phyloP scores from a whole-genome alignment of 1,140 invertebrate genomes.

The Eciton burchellii region DNA sequence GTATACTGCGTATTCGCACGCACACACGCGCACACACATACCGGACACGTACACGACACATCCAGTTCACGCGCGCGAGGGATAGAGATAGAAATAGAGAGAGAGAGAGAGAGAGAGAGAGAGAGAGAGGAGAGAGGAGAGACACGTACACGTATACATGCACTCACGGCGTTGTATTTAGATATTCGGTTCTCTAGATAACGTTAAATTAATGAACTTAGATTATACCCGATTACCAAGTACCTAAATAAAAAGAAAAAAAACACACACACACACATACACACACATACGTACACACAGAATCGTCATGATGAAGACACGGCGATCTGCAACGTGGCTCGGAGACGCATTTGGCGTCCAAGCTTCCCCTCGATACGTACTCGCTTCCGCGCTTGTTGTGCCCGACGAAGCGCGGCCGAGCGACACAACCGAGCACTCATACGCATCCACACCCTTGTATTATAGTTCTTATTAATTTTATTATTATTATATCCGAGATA shows the following conservation, averaged over 20 bases:
- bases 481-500: conserved; percentile 75
- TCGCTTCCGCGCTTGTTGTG: conserved; percentile 14
- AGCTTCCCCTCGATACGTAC: conserved; percentile 53
- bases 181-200: conserved; percentile 54
- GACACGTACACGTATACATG: not conserved
- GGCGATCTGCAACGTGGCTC: conserved; percentile 35
- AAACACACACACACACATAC: too few species aligned
- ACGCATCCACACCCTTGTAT: conserved; percentile 76
- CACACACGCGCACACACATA: conserved; percentile 2
- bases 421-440: conserved; percentile 49
- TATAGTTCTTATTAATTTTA: conserved; percentile 79
- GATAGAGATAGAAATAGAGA: too few species aligned
- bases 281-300: too few species aligned
- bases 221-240: conserved; percentile 65
- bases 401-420: conserved; percentile 6
- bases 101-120: too few species aligned
- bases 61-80: not conserved
- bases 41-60: conserved; percentile 2
- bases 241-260: conserved; percentile 61
- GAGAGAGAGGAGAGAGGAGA: too few species aligned
- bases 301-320: conserved; percentile 56
- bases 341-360: not conserved
- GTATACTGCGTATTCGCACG: conserved; percentile 12
- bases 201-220: conserved; percentile 64
- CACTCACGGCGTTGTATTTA: conserved; percentile 50